phyloP scores from a whole-genome alignment of 2,888 invertebrate species.

The Eupithecia tripunctaria region DNA sequence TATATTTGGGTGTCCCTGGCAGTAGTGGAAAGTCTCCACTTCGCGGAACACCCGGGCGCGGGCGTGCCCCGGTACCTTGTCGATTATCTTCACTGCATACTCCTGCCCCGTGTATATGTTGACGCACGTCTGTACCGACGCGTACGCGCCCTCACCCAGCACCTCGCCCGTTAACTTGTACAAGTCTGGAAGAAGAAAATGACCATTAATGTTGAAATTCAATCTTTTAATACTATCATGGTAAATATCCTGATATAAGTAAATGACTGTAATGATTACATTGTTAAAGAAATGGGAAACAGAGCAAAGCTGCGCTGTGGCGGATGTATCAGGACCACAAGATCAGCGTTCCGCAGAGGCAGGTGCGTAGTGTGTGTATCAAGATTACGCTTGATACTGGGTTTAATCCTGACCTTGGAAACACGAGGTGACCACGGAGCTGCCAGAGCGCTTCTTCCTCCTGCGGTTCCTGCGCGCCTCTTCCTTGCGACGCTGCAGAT shows the following conservation, averaged over 20 bases:
- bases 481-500: slow-evolving; percentile 91
- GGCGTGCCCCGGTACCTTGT: slow-evolving; percentile 97
- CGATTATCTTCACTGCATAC: slow-evolving; percentile 98
- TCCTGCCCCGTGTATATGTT: slow-evolving; percentile 96
- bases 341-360: neutral
- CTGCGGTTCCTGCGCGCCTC: slow-evolving; percentile 94
- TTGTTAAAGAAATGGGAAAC: neutral
- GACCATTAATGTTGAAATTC: neutral
- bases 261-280: no score
- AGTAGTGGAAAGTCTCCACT: slow-evolving; percentile 99
- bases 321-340: neutral
- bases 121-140: slow-evolving; percentile 96
- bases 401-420: slow-evolving; percentile 88
- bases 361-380: neutral
- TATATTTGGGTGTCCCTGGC: slow-evolving; percentile 98
- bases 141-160: slow-evolving; percentile 98
- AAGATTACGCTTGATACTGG: neutral
- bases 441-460: slow-evolving; percentile 95
- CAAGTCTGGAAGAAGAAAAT: slow-evolving; percentile 87
- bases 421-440: slow-evolving; percentile 94
- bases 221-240: no score
- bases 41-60: slow-evolving; percentile 98
- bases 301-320: neutral
- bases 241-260: no score
- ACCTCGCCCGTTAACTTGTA: slow-evolving; percentile 98